Conservation (phyloP, 2,113 vertebrate species). For the Cariama cristata region DNA sequence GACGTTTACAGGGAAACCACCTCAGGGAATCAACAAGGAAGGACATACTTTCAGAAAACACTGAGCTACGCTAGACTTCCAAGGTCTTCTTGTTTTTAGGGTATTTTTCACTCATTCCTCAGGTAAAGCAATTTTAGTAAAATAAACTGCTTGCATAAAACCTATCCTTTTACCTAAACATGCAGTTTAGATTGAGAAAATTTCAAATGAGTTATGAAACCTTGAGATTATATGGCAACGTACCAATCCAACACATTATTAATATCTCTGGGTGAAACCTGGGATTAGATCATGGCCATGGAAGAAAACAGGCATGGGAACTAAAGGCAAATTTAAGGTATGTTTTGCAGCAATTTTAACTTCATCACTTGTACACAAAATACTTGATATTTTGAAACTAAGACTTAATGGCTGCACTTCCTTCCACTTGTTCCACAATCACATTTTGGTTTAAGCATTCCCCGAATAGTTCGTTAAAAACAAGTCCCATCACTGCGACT, state of each 20-base stretch:
- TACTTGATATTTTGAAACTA: neutral
- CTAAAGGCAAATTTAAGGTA: neutral
- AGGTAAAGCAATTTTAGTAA: neutral
- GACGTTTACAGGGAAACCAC: neutral
- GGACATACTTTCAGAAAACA: neutral
- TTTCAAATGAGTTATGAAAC: neutral
- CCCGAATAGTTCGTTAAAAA: neutral
- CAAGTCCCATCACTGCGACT: neutral
- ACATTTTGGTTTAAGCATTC: neutral
- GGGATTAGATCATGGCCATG: neutral
- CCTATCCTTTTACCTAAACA: neutral
- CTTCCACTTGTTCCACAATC: neutral
- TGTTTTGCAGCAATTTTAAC: neutral
- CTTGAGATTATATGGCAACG: neutral
- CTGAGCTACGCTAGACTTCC: neutral
- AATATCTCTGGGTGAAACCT: neutral
- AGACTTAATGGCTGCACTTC: neutral
- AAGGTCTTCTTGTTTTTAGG: neutral
- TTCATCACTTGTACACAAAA: neutral
- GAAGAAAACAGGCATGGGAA: neutral
- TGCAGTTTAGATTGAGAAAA: neutral
- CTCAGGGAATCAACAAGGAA: neutral
- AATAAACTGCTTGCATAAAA: neutral
- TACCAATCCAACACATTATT: neutral
- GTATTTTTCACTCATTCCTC: neutral